Evolutionary conservation across 92 coral and sea anemone genomes (phyloP).

Genomic region (Bergia puertoricense): DNA sequence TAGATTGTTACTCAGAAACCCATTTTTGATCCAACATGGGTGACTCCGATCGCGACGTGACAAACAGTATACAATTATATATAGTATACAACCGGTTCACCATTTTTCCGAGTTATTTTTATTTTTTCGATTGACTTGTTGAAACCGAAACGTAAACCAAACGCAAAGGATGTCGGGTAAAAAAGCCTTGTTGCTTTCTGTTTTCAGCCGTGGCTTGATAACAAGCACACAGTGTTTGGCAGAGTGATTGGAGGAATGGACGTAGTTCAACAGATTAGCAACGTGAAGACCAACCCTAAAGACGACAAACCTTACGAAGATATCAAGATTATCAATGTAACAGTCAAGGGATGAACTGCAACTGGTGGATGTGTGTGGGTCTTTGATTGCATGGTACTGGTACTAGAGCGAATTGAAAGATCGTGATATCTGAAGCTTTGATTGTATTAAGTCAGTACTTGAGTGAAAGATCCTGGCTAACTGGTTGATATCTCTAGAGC

Average conservation of each 20-base stretch:
- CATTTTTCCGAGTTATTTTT: too few species aligned
- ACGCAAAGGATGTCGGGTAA: background rate
- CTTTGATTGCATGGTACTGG: background rate
- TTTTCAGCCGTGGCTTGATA: conserved; percentile 95
- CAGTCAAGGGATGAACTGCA: conserved; percentile 60
- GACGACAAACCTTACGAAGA: conserved; percentile 98
- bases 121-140: too few species aligned
- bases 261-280: conserved; percentile 79
- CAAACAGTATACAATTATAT: too few species aligned
- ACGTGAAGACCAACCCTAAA: conserved; percentile 86
- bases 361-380: background rate
- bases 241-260: conserved; percentile 96
- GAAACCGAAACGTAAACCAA: too few species aligned
- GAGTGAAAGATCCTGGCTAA: background rate
- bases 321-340: conserved; percentile 82
- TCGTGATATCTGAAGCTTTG: too few species aligned
- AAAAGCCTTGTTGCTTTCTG: conserved; percentile 1
- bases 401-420: too few species aligned
- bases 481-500: too few species aligned
- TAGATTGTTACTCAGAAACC: too few species aligned
- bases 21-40: too few species aligned
- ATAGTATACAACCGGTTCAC: too few species aligned
- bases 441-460: too few species aligned
- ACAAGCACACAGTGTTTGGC: conserved; percentile 98
- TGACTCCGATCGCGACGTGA: too few species aligned